These are phyloP conservation scores for Drosophila tristis DNA, from an alignment of 1,140 invertebrate genomes.

Conservation along the genomic window DNA sequence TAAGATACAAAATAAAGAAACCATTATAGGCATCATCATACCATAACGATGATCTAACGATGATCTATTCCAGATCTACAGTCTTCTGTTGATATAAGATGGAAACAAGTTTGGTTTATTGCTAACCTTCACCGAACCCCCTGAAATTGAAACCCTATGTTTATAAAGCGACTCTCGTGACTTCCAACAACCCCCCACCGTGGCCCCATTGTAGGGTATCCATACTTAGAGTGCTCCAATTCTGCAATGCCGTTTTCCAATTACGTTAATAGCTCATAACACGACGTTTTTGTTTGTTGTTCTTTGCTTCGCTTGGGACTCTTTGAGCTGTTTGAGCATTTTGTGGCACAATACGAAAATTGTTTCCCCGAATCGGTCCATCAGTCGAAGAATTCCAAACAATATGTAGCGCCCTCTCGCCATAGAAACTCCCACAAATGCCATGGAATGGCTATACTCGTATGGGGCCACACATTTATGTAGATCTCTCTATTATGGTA, in stretches of 20 bases:
- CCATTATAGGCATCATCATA: too few species aligned
- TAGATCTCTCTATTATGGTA: conserved; percentile 60
- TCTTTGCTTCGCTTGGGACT: conserved; percentile 36
- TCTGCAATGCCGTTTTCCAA: conserved; percentile 70
- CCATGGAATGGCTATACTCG: neutral
- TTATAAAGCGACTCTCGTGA: too few species aligned
- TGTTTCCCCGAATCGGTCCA: conserved; percentile 63
- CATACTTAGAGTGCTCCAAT: conserved; percentile 40
- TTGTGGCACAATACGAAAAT: conserved; percentile 59
- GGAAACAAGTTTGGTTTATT: too few species aligned
- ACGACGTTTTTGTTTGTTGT: conserved; percentile 76
- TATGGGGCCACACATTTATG: conserved; percentile 36
- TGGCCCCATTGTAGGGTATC: conserved; percentile 48
- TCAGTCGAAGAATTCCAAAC: conserved; percentile 39
- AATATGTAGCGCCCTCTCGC: conserved; percentile 44
- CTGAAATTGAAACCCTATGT: too few species aligned
- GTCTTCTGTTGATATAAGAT: too few species aligned
- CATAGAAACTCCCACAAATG: conserved; percentile 22
- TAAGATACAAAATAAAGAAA: too few species aligned
- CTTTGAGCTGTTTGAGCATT: conserved; percentile 40
- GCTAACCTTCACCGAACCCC: too few species aligned
- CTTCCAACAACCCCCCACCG: neutral
- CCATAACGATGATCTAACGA: too few species aligned
- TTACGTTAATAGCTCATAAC: conserved; percentile 80
- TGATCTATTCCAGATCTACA: too few species aligned